These are phyloP conservation scores for Brachypodius melanocephalos DNA, from an alignment of 2,113 vertebrate species.

Conservation along the genomic window DNA sequence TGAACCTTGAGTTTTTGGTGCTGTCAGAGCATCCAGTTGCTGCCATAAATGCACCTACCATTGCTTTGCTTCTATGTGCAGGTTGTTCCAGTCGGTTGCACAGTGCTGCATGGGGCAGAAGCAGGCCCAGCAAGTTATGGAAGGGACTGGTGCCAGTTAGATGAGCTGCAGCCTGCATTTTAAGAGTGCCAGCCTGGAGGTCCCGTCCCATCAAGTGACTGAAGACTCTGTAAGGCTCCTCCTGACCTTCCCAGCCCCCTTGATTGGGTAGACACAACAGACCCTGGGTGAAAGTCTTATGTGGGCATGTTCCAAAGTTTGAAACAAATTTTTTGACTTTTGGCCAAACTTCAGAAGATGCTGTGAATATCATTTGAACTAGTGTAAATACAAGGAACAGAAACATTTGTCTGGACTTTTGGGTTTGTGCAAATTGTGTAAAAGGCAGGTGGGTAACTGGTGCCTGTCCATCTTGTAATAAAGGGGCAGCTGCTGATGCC, in stretches of 20 bases:
- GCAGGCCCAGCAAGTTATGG: constrained; percentile 99
- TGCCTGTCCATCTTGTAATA: constrained; percentile 58
- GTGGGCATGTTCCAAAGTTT: constrained; percentile 80
- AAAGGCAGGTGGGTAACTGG: constrained; percentile 70
- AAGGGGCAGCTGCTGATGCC: constrained; percentile 68
- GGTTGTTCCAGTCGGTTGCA: constrained; percentile 98
- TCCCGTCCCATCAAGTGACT: constrained; percentile 56
- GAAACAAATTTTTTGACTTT: constrained; percentile 75
- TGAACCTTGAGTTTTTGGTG: not conserved
- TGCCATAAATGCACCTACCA: fast-evolving
- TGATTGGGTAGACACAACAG: constrained; percentile 46
- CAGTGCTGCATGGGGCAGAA: constrained; percentile 99
- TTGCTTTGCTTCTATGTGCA: constrained; percentile 32
- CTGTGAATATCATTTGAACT: constrained; percentile 95
- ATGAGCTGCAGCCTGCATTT: constrained; percentile 26
- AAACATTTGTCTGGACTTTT: constrained; percentile 82
- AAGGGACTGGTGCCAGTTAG: constrained; percentile 97
- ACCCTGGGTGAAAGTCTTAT: constrained; percentile 59
- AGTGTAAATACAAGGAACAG: constrained; percentile 93
- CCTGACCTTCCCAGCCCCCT: constrained; percentile 64
- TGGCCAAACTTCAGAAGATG: constrained; percentile 86
- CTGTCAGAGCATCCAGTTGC: fast-evolving
- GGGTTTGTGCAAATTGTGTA: constrained; percentile 80
- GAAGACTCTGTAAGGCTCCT: constrained; percentile 76
- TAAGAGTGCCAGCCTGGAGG: constrained; percentile 34